Percentiles rank a stretch among this genome's conserved stretches.
These are phyloP conservation scores for Sternarchorhynchus goeldii DNA, from an alignment of 2,797 vertebrate species.

Conservation along the genomic window DNA sequence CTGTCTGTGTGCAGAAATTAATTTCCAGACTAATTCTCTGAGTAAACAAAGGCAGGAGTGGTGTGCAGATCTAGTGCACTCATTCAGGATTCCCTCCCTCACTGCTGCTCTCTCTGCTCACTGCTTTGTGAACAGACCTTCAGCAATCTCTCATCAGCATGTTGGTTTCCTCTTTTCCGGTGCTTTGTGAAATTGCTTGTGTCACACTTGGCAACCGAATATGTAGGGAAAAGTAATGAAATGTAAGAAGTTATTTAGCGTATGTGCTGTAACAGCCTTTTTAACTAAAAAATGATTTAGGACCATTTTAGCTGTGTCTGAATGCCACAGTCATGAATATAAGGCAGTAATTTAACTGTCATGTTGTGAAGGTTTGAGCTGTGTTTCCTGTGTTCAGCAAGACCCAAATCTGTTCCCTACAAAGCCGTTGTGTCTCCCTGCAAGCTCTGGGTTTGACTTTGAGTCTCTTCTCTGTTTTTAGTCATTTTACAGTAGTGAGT, in stretches of 20 bases:
- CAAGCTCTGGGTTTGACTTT: background rate
- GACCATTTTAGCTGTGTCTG: conserved; percentile 15
- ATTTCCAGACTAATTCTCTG: conserved; percentile 73
- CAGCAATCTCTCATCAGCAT: conserved; percentile 31
- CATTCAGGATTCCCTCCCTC: conserved; percentile 36
- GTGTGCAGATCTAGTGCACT: conserved; percentile 32
- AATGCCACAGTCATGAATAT: conserved; percentile 15
- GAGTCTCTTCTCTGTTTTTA: background rate
- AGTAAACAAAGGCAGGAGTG: conserved; percentile 66
- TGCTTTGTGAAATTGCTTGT: conserved; percentile 13
- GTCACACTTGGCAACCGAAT: conserved; percentile 6
- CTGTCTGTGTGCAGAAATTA: conserved; percentile 65
- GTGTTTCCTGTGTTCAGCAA: conserved; percentile 1
- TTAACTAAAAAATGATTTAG: conserved; percentile 26
- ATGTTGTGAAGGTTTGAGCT: background rate
- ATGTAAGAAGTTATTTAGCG: conserved; percentile 1
- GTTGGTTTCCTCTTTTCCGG: conserved; percentile 12
- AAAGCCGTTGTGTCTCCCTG: background rate
- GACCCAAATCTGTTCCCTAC: background rate
- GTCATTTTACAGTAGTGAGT: background rate
- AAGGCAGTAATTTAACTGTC: conserved; percentile 6
- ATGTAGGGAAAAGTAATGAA: conserved; percentile 20
- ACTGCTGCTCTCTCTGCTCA: conserved; percentile 19
- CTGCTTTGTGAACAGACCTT: conserved; percentile 29
- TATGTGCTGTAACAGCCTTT: conserved; percentile 1